phyloP scores from a whole-genome alignment of 1,140 invertebrate genomes.

The Papilio dardanus region DNA sequence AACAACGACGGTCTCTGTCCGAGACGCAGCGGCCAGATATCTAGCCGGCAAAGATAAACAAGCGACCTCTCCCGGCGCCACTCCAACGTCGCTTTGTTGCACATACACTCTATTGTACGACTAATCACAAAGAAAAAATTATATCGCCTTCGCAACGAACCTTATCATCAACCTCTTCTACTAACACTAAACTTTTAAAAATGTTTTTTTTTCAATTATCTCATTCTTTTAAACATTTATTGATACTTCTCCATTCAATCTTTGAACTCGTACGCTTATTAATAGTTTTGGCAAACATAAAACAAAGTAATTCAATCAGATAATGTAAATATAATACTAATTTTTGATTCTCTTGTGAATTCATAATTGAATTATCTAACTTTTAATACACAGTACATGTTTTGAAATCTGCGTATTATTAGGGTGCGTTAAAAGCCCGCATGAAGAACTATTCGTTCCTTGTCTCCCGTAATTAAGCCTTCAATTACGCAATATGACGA shows the following conservation, averaged over 20 bases:
- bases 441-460: slow-evolving; percentile 45
- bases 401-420: slow-evolving; percentile 54
- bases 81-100: slow-evolving; percentile 46
- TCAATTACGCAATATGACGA: slow-evolving; percentile 79
- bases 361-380: neutral
- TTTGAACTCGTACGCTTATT: neutral
- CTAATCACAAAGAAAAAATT: slow-evolving; percentile 27
- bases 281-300: neutral
- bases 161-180: neutral
- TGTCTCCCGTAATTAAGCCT: slow-evolving; percentile 78
- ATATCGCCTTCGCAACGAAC: slow-evolving; percentile 8
- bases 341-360: slow-evolving; percentile 5
- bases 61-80: slow-evolving; percentile 45
- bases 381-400: neutral
- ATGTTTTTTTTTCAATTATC: neutral
- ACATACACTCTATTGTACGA: slow-evolving; percentile 27
- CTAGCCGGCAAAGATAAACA: slow-evolving; percentile 56
- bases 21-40: slow-evolving; percentile 58
- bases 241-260: neutral
- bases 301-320: slow-evolving; percentile 7
- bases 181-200: neutral
- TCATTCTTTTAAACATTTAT: neutral
- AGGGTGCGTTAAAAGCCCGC: slow-evolving; percentile 61
- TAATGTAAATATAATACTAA: neutral
- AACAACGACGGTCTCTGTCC: slow-evolving; percentile 30